Evolutionary conservation across 2,797 vertebrate species (phyloP).

Genomic region (Menidia menidia): DNA sequence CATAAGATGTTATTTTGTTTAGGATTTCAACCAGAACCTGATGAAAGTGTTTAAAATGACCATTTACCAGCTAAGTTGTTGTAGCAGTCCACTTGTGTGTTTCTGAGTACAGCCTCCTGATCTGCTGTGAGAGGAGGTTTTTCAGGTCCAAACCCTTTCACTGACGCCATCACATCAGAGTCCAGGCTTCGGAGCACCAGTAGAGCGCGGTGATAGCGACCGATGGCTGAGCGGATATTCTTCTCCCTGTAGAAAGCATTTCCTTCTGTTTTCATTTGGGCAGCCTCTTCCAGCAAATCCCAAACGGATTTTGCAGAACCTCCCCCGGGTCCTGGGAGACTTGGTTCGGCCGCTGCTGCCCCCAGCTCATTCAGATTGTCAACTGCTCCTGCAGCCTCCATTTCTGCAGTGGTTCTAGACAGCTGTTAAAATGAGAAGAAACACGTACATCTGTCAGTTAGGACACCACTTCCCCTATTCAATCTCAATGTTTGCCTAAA

Average conservation of each 20-base stretch:
- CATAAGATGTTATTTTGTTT: background rate
- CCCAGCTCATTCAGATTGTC: slow-evolving; percentile 26
- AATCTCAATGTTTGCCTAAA: too few relatives aligned
- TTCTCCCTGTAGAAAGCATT: slow-evolving; percentile 87
- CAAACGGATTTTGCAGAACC: slow-evolving; percentile 63
- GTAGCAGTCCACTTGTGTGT: slow-evolving; percentile 90
- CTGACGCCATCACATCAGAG: slow-evolving; percentile 74
- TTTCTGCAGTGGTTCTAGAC: slow-evolving; percentile 33
- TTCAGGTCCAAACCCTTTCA: slow-evolving; percentile 83
- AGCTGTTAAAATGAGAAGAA: slow-evolving; percentile 23
- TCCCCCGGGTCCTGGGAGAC: slow-evolving; percentile 17
- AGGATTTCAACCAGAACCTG: background rate
- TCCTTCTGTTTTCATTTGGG: slow-evolving; percentile 86
- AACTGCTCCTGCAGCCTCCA: slow-evolving; percentile 55
- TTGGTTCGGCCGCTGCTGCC: slow-evolving; percentile 28
- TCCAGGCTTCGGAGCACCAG: slow-evolving; percentile 88
- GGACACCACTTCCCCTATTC: too few relatives aligned
- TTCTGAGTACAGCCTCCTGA: slow-evolving; percentile 82
- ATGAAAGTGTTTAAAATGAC: background rate
- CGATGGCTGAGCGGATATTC: slow-evolving; percentile 86
- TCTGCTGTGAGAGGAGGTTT: slow-evolving; percentile 75
- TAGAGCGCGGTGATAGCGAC: slow-evolving; percentile 89
- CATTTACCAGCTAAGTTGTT: slow-evolving; percentile 91
- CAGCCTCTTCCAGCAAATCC: slow-evolving; percentile 82
- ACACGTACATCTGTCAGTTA: background rate